A percentile compares a stretch with the other conserved stretches of the same genome.
Conservation (phyloP, 2,888 invertebrate species). For the Limnephilus auricula region DNA sequence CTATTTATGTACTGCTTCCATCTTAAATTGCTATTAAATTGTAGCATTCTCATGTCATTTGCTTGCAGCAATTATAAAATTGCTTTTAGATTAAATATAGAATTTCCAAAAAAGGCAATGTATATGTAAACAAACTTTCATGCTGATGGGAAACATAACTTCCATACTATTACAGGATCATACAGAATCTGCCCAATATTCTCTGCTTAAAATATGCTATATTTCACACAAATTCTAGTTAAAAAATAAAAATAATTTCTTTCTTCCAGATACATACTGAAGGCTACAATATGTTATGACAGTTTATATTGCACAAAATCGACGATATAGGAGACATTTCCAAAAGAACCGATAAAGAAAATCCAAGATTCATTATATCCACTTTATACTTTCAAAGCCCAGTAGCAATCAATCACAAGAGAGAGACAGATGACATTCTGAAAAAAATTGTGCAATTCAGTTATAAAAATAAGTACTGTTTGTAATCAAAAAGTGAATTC, state of each 20-base stretch:
- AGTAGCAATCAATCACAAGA: background rate
- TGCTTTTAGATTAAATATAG: constrained; percentile 2
- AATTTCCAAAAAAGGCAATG: background rate
- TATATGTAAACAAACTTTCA: constrained; percentile 34
- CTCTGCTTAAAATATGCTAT: background rate
- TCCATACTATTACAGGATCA: background rate
- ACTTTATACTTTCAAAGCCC: background rate
- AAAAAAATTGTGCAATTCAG: background rate
- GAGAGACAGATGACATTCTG: background rate
- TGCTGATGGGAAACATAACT: background rate
- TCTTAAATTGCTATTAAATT: constrained; percentile 63
- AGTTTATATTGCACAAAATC: background rate
- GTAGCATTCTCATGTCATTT: constrained; percentile 58
- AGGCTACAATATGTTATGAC: background rate
- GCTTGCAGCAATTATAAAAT: constrained; percentile 50
- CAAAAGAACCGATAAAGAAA: background rate
- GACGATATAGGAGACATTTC: background rate
- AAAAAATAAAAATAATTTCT: background rate
- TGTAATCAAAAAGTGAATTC: background rate
- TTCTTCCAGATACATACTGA: background rate
- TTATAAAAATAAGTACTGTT: background rate
- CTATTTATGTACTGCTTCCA: constrained; percentile 65
- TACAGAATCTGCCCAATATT: background rate
- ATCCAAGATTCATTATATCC: background rate
- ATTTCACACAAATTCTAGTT: background rate